phyloP scores from a whole-genome alignment of 2,797 vertebrate genomes.

The Myotis pilosus region DNA sequence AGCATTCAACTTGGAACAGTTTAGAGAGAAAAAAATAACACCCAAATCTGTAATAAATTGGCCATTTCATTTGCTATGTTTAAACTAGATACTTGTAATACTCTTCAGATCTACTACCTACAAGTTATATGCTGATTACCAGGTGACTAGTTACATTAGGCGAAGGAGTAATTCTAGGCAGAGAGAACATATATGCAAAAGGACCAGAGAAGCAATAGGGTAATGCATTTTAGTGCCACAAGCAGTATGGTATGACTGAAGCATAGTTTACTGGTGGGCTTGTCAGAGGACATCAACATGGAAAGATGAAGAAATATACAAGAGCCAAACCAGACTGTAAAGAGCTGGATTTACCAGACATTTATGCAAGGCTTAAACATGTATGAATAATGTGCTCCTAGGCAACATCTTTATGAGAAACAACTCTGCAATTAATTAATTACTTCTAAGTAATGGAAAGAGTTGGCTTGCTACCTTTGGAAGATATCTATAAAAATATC shows the following conservation, averaged over 20 bases:
- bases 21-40: background rate
- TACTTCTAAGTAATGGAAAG: no score
- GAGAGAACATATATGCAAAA: background rate
- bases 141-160: background rate
- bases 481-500: no score
- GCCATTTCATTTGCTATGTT: background rate
- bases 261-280: background rate
- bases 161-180: background rate
- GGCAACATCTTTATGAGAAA: no score
- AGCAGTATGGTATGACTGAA: background rate
- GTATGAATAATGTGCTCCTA: no score
- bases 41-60: background rate
- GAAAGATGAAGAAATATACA: background rate
- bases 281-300: background rate
- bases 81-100: background rate
- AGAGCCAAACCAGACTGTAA: background rate
- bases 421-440: no score
- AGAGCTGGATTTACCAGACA: background rate
- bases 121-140: background rate
- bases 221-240: background rate
- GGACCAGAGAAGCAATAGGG: background rate
- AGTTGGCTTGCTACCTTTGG: no score
- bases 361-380: no score
- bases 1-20: background rate
- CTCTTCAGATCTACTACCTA: background rate